Evolutionary conservation across 2,797 vertebrate species (phyloP), one percentile per base, ranked within the genome.

Genomic region (Spheniscus humboldti): DNA sequence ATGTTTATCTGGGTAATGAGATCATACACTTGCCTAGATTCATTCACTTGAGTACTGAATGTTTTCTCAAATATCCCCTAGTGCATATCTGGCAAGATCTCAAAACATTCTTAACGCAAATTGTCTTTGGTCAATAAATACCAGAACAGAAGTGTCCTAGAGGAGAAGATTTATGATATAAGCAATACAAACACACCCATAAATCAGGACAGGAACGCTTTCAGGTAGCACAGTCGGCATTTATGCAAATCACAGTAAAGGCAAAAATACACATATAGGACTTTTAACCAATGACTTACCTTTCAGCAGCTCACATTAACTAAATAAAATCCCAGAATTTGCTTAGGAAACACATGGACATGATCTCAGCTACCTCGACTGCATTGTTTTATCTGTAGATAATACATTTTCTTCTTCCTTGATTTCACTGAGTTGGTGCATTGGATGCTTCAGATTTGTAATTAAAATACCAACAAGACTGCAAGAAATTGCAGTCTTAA

Each of bases 111-210:
- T 98, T 97, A 98, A 98, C 92, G 56, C 97, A 98, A 98, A 96
- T 98, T 98, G 98, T 98, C 97, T 98, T 98, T 98, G 98, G 98
- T 98, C 98, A 98, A 99, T 98, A 99, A 99, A 98, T 98, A 98
- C 98, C 98, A 98, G 98, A 98, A 97, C 96, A 97, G 98, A 98
- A 98, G 97, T 98, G 98, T 99, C 98, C 98, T 97, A 86, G 88
- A 98, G 98, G 97, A 98, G 98, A 98, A 98, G 98, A 99, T 99
- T 99, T 99, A 99, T 98, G 97, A 98, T 97, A 97, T 96, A 95
- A 98, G 98, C 83, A 96, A 97, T 98, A 96, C 97, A 98, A 99
- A 99, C 97, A 98, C 94, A 94, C 91, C 97, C 97, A 97, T 99
- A 99, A 99, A 99, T 99, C 98, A 99, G 97, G 68, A 90, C 77